phyloP scores from a whole-genome alignment of 2,888 invertebrate genomes.

The Carterocephalus palaemon region DNA sequence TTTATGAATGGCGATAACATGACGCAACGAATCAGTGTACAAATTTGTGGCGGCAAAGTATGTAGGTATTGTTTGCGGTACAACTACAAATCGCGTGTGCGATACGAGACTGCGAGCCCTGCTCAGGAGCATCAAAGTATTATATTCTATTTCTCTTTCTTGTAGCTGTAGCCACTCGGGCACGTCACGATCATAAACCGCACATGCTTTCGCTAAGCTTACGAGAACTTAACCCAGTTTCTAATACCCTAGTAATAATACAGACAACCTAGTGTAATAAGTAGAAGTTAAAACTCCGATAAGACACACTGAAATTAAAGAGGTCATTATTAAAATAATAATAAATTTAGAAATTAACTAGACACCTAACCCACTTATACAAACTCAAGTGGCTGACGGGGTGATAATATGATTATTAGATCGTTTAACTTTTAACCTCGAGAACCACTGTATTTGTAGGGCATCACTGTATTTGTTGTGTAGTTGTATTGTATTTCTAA shows the following conservation, averaged over 20 bases:
- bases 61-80: neutral
- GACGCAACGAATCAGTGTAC: constrained; percentile 12
- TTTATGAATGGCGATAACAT: constrained; percentile 15
- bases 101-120: constrained; percentile 10
- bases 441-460: neutral
- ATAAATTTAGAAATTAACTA: too few species aligned
- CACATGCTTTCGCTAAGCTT: constrained; percentile 41
- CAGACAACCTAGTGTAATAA: constrained; percentile 1
- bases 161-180: constrained; percentile 19
- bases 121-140: too few species aligned
- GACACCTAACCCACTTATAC: too few species aligned
- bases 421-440: neutral
- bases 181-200: constrained; percentile 24
- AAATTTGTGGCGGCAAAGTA: neutral
- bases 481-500: too few species aligned
- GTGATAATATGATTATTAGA: neutral
- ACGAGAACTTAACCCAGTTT: constrained; percentile 62
- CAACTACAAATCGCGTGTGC: neutral
- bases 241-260: constrained; percentile 38
- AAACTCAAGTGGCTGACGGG: too few species aligned
- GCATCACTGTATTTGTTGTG: too few species aligned
- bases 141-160: too few species aligned
- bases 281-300: constrained; percentile 1
- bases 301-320: too few species aligned
- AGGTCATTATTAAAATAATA: too few species aligned